Evolutionary conservation across 2,113 vertebrate species (phyloP).

Genomic region (Pogonocichla stellata): DNA sequence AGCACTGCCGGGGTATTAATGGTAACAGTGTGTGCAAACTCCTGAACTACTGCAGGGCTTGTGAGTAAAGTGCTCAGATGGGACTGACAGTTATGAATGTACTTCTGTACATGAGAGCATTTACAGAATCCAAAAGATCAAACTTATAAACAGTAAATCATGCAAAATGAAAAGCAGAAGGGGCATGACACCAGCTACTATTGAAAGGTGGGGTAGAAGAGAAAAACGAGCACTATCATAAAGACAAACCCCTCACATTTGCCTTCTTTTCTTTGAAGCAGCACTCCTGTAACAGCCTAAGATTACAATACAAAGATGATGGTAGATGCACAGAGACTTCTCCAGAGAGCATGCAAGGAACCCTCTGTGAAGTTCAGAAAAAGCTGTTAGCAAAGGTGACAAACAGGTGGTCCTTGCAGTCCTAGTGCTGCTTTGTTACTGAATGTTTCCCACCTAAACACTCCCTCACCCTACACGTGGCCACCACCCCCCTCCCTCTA

Average conservation of each 20-base stretch:
- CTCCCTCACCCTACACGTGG: neutral
- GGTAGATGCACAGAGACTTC: neutral
- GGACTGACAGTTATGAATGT: neutral
- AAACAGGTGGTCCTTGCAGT: neutral
- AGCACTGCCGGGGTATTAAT: neutral
- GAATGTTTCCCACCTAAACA: neutral
- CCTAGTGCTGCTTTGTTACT: neutral
- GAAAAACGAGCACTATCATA: neutral
- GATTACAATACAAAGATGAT: neutral
- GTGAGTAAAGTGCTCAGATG: accelerated
- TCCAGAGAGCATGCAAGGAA: neutral
- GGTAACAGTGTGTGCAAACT: neutral
- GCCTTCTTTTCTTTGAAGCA: neutral
- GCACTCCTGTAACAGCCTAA: neutral
- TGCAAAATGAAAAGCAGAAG: neutral
- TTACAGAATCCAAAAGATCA: neutral
- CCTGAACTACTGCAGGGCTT: neutral
- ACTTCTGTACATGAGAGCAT: neutral
- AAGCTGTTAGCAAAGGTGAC: neutral
- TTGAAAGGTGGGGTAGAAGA: neutral
- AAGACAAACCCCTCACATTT: neutral
- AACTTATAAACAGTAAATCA: neutral
- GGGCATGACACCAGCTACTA: neutral
- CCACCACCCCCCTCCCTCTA: neutral
- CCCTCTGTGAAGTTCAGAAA: neutral